Evolutionary conservation across 2,797 vertebrate genomes (phyloP).

Genomic region (Coendou prehensilis): DNA sequence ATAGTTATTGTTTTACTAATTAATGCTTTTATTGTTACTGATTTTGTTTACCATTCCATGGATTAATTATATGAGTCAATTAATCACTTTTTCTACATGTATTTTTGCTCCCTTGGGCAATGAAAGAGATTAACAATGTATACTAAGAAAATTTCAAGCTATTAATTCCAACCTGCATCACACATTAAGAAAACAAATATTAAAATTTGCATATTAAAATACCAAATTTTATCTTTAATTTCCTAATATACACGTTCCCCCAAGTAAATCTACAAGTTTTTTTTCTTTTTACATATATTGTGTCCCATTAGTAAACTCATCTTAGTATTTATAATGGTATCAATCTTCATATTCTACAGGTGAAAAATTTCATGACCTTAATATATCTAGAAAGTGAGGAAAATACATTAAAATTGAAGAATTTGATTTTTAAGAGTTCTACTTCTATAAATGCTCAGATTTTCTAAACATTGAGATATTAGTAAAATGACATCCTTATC

Average conservation of each 20-base stretch:
- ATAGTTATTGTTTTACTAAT: background rate
- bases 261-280: conserved; percentile 72
- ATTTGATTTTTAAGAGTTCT: conserved; percentile 20
- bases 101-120: conserved; percentile 22
- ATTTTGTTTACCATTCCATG: conserved; percentile 31
- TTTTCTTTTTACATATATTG: conserved; percentile 23
- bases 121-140: conserved; percentile 55
- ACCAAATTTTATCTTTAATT: conserved; percentile 51
- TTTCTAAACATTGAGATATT: conserved; percentile 58
- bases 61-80: conserved; percentile 59
- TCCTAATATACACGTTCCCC: conserved; percentile 49
- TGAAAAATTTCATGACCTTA: conserved; percentile 68
- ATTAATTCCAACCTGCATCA: conserved; percentile 51
- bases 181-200: conserved; percentile 55
- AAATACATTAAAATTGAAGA: conserved; percentile 73
- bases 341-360: conserved; percentile 46
- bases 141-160: background rate
- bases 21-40: background rate
- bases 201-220: conserved; percentile 39
- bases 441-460: conserved; percentile 67
- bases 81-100: conserved; percentile 51
- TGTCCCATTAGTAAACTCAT: conserved; percentile 46
- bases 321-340: conserved; percentile 43
- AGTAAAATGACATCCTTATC: background rate
- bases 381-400: conserved; percentile 68